Conservation (phyloP, 2,888 invertebrate genomes). For the Sarcophaga rosellei region DNA sequence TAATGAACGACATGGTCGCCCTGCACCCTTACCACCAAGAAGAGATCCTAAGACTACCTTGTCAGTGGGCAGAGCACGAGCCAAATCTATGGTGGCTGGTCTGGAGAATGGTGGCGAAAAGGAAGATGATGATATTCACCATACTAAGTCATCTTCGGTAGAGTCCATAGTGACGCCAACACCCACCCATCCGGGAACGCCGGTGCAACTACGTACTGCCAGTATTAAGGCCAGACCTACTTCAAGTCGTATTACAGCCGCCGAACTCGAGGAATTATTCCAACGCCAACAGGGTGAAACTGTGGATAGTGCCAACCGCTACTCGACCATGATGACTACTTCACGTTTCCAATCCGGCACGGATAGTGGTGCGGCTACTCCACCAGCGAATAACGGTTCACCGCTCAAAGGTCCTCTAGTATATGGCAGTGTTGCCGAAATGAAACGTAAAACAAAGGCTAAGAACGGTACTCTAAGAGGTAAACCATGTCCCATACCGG, state of each 20-base stretch:
- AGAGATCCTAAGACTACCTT: slow-evolving; percentile 97
- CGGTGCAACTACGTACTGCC: slow-evolving; percentile 91
- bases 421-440: slow-evolving; percentile 96
- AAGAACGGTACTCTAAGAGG: slow-evolving; percentile 80
- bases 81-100: slow-evolving; percentile 96
- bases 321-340: slow-evolving; percentile 86
- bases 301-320: slow-evolving; percentile 82
- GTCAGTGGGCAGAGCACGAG: slow-evolving; percentile 94
- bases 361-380: slow-evolving; percentile 84
- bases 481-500: slow-evolving; percentile 81
- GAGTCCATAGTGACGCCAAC: slow-evolving; percentile 87
- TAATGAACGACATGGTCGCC: slow-evolving; percentile 80
- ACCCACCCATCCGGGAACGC: slow-evolving; percentile 84
- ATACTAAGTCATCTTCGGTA: slow-evolving; percentile 90
- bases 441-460: slow-evolving; percentile 88
- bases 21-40: slow-evolving; percentile 95
- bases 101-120: slow-evolving; percentile 88
- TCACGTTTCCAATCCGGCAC: slow-evolving; percentile 87
- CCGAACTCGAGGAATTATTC: slow-evolving; percentile 96
- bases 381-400: slow-evolving; percentile 83
- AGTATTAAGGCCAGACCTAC: slow-evolving; percentile 94
- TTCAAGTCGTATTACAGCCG: slow-evolving; percentile 93
- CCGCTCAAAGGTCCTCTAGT: slow-evolving; percentile 87
- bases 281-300: slow-evolving; percentile 89
- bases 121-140: slow-evolving; percentile 82